These are phyloP conservation scores for Volucella inanis DNA, from an alignment of 2,888 invertebrate species.

Conservation along the genomic window DNA sequence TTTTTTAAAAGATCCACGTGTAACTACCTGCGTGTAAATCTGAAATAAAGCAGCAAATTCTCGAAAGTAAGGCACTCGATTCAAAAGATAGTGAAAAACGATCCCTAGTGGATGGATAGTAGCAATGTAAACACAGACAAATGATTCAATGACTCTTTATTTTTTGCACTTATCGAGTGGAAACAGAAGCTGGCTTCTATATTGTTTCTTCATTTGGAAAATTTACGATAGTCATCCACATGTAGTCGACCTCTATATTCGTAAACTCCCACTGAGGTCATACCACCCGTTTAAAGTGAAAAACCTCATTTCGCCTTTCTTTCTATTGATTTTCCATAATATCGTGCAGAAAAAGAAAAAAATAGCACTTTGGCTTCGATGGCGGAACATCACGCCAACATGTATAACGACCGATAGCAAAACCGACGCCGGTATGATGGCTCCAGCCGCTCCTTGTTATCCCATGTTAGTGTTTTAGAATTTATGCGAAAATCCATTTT, in stretches of 20 bases:
- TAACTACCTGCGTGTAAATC: conserved; percentile 7
- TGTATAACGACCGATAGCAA: no score
- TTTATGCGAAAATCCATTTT: conserved; percentile 32
- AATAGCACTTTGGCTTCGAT: conserved; percentile 28
- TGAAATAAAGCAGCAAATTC: conserved; percentile 3
- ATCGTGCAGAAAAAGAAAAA: conserved; percentile 27
- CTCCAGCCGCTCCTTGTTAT: conserved; percentile 30
- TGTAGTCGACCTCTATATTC: conserved; percentile 8
- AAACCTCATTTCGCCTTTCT: conserved; percentile 40
- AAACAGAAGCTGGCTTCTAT: conserved; percentile 54
- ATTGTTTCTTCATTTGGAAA: conserved; percentile 40
- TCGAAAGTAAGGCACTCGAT: no score
- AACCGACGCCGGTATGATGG: not conserved
- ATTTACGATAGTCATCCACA: conserved; percentile 44
- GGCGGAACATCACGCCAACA: conserved; percentile 15
- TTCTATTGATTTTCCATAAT: conserved; percentile 35
- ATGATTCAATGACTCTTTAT: conserved; percentile 1
- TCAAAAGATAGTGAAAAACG: not conserved
- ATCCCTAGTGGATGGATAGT: not conserved
- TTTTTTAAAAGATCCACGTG: conserved; percentile 1
- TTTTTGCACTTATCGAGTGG: conserved; percentile 47
- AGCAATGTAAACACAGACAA: conserved; percentile 34
- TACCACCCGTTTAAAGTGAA: conserved; percentile 49
- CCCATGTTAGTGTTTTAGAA: not conserved
- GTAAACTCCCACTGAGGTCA: conserved; percentile 17